Percentiles rank a stretch among this genome's conserved stretches.
phyloP scores from a whole-genome alignment of 2,888 invertebrate genomes.

The Tetrapedia diversipes region DNA sequence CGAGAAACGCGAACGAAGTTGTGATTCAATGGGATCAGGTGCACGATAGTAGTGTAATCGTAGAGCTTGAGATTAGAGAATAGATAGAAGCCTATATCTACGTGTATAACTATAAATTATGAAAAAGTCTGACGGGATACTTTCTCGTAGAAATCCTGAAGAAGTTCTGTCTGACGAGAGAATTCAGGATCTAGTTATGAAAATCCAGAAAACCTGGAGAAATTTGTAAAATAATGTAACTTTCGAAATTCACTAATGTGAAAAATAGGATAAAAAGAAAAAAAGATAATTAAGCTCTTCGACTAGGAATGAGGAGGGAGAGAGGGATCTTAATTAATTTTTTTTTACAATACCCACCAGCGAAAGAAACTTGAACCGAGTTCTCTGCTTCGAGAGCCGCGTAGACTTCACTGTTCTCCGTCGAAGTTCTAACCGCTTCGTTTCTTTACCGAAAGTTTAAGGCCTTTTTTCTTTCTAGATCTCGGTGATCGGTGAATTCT shows the following conservation, averaged over 20 bases:
- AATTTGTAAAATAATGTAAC: too few species aligned
- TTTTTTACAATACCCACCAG: neutral
- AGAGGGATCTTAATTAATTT: conserved; percentile 19
- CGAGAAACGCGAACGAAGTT: neutral
- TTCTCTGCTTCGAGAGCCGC: neutral
- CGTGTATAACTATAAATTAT: too few species aligned
- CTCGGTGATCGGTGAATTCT: neutral
- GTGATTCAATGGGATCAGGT: neutral
- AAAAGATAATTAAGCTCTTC: too few species aligned
- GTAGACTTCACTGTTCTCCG: neutral
- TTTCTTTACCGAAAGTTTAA: neutral
- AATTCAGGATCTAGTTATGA: neutral
- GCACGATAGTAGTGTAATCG: too few species aligned
- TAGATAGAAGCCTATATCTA: too few species aligned
- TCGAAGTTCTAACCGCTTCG: neutral
- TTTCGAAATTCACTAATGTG: too few species aligned
- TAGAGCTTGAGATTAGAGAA: too few species aligned
- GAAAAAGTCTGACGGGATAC: too few species aligned
- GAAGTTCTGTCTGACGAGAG: neutral
- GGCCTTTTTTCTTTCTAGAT: neutral
- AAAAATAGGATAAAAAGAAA: neutral
- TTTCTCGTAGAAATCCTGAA: neutral
- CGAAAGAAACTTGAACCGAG: conserved; percentile 6
- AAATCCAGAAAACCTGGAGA: too few species aligned
- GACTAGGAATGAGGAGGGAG: neutral